Conservation (phyloP, 2,797 vertebrate species). For the Argentina silus region DNA sequence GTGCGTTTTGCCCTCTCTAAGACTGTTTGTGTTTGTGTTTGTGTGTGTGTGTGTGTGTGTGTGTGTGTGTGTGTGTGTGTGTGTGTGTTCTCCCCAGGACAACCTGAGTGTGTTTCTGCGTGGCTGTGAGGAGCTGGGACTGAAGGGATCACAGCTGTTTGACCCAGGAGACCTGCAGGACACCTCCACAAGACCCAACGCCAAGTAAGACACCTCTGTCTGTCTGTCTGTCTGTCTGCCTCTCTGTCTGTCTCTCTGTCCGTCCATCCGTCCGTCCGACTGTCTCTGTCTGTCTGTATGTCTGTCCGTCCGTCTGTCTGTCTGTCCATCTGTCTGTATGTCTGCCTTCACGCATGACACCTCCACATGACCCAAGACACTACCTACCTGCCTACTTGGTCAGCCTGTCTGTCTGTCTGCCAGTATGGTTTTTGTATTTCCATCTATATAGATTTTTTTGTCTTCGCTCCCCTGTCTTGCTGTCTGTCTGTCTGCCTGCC, state of each 20-base stretch:
- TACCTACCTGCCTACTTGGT: no score
- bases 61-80: conserved; percentile 7
- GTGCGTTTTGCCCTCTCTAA: background rate
- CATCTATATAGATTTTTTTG: no score
- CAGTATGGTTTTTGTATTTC: background rate
- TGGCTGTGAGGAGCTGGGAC: conserved; percentile 94
- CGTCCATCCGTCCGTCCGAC: background rate
- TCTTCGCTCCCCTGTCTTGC: no score
- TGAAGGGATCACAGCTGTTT: conserved; percentile 97
- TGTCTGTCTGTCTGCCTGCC: background rate
- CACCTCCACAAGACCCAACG: conserved; percentile 79
- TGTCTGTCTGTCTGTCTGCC: background rate
- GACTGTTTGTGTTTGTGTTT: conserved; percentile 1
- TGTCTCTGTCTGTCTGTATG: conserved; percentile 24
- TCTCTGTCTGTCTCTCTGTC: background rate
- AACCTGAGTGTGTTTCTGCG: conserved; percentile 93
- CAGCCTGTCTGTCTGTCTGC: background rate
- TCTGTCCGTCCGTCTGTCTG: conserved; percentile 20
- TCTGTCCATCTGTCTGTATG: background rate
- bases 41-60: conserved; percentile 3
- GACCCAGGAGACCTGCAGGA: conserved; percentile 96
- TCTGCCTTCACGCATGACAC: no score
- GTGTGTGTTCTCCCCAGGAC: conserved; percentile 82
- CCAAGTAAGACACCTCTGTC: conserved; percentile 82
- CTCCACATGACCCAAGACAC: no score